Conservation (phyloP, 2,888 invertebrate genomes). For the Andrena praecox region DNA sequence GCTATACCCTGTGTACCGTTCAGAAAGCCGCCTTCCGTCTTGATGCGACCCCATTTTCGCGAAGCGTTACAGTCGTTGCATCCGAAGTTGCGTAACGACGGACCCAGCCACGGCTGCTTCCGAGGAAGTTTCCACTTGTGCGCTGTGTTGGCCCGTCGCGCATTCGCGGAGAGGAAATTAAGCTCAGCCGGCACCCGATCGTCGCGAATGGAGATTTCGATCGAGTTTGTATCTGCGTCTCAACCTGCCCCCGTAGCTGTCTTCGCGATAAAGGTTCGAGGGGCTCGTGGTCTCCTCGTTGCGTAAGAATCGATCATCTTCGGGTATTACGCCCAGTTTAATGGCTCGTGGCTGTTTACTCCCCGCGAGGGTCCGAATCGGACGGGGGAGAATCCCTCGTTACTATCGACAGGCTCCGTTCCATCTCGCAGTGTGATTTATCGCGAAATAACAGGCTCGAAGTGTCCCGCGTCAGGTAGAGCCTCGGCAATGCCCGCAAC, state of each 20-base stretch:
- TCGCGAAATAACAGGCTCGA: conserved; percentile 78
- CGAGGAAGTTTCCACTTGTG: conserved; percentile 17
- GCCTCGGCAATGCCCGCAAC: conserved; percentile 71
- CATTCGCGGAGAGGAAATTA: no score
- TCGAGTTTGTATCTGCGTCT: no score
- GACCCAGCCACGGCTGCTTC: conserved; percentile 20
- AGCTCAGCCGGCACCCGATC: no score
- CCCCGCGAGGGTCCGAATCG: conserved; percentile 51
- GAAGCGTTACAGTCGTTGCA: conserved; percentile 36
- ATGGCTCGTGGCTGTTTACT: conserved; percentile 66
- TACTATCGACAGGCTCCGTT: conserved; percentile 72
- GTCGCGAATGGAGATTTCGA: no score
- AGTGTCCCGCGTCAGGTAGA: conserved; percentile 71
- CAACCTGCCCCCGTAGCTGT: background rate
- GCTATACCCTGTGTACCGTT: conserved; percentile 53
- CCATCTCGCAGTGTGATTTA: conserved; percentile 77
- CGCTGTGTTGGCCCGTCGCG: no score
- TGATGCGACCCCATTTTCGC: conserved; percentile 58
- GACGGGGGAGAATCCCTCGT: conserved; percentile 63
- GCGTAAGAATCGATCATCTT: conserved; percentile 70
- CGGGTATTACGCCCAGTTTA: conserved; percentile 62
- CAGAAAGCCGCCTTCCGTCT: conserved; percentile 56
- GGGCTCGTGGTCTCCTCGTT: conserved; percentile 39
- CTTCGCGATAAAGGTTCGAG: background rate
- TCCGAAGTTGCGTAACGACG: conserved; percentile 39